phyloP scores from a whole-genome alignment of 2,797 vertebrate species.

The Cyprinella venusta region DNA sequence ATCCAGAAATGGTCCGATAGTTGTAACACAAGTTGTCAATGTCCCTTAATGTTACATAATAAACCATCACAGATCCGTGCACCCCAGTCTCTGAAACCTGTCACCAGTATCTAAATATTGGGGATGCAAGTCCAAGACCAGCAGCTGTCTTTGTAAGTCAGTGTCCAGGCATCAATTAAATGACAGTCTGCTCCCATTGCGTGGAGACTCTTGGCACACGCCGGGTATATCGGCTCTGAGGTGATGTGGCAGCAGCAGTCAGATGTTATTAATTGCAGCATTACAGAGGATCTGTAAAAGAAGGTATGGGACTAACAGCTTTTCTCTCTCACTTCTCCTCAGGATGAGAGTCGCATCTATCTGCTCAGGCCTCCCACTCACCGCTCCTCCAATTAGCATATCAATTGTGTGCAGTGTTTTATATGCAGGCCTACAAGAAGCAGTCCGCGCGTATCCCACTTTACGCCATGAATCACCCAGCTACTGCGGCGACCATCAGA shows the following conservation, averaged over 20 bases:
- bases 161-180: slow-evolving; percentile 50
- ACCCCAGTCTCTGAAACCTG: background rate
- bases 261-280: slow-evolving; percentile 57
- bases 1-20: background rate
- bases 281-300: slow-evolving; percentile 49
- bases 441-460: slow-evolving; percentile 58
- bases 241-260: slow-evolving; percentile 48
- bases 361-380: slow-evolving; percentile 75
- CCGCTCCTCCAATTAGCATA: slow-evolving; percentile 78
- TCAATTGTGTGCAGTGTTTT: slow-evolving; percentile 71
- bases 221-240: slow-evolving; percentile 47
- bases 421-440: slow-evolving; percentile 58
- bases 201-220: slow-evolving; percentile 35
- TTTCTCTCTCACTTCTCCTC: slow-evolving; percentile 46
- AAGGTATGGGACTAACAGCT: slow-evolving; percentile 49
- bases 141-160: slow-evolving; percentile 39
- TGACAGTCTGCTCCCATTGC: background rate
- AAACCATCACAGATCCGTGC: background rate
- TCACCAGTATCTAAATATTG: slow-evolving; percentile 1
- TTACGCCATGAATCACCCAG: slow-evolving; percentile 39
- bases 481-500: slow-evolving; percentile 31
- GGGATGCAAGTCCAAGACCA: slow-evolving; percentile 6
- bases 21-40: background rate
- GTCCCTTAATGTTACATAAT: background rate
- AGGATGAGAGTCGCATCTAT: slow-evolving; percentile 47